phyloP scores from a whole-genome alignment of 2,888 invertebrate species.

The Yponomeuta malinellus region DNA sequence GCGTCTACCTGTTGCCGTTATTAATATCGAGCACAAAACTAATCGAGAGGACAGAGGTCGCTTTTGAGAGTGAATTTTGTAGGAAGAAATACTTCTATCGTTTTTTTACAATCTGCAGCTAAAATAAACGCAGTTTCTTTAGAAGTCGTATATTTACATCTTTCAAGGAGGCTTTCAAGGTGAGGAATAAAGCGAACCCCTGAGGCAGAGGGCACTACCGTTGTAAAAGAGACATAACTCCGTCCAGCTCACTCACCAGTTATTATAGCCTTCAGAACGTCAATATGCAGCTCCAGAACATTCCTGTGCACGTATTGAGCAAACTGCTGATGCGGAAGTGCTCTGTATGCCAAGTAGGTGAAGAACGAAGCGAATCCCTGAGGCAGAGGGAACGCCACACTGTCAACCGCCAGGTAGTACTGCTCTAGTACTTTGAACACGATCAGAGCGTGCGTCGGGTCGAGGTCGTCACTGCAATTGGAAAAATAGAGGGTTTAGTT shows the following conservation, averaged over 20 bases:
- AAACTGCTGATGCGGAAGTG: slow-evolving; percentile 85
- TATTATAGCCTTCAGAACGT: slow-evolving; percentile 89
- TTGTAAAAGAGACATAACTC: not conserved
- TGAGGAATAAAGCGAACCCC: too few species aligned
- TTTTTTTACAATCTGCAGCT: too few species aligned
- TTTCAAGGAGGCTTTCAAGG: too few species aligned
- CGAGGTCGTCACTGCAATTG: slow-evolving; percentile 82
- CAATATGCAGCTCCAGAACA: slow-evolving; percentile 90
- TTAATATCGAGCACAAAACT: too few species aligned
- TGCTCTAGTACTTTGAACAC: slow-evolving; percentile 88
- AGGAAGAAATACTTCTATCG: too few species aligned
- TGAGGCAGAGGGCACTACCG: too few species aligned
- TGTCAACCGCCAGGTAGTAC: slow-evolving; percentile 86
- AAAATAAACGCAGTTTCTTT: too few species aligned
- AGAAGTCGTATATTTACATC: too few species aligned
- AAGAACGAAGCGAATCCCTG: slow-evolving; percentile 93
- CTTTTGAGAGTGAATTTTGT: too few species aligned
- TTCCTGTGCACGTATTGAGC: slow-evolving; percentile 89
- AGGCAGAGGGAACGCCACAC: slow-evolving; percentile 85
- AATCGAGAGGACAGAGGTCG: too few species aligned
- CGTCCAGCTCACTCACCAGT: slow-evolving; percentile 72
- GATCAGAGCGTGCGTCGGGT: slow-evolving; percentile 80
- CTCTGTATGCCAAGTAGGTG: slow-evolving; percentile 88
- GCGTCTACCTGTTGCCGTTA: too few species aligned
- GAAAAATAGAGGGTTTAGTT: not conserved